Evolutionary conservation across 2,888 invertebrate genomes (phyloP), one percentile per base, ranked within the genome.

Genomic region (Drosophila affinis): DNA sequence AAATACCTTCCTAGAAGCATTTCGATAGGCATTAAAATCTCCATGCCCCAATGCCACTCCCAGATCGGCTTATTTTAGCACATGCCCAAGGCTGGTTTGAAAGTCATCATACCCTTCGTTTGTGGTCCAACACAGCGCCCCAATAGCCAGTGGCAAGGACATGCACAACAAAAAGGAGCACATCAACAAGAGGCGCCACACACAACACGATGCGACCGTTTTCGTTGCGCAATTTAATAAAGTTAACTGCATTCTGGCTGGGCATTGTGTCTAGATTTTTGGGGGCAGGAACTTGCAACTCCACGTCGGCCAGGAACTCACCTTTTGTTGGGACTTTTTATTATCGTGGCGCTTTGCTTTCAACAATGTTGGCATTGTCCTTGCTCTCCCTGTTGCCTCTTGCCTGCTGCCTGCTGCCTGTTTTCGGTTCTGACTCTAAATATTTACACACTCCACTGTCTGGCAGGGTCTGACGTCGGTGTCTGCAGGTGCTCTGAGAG

Each of bases 181-280:
- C 32, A 62, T 58, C 70, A 63, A 53, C 58, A 67, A 54, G 45
- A 61, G 62, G 55, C 52, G 48, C 29, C 39, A 53, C 68, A 34
- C 34, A 73, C 68, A 77, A 70, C 77, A 68, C 61, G 61, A 34
- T 58, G 75, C 72, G 63, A 76, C 68, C 74, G 76, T 79, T 84
- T 79, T 67, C 62, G 75, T 72, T 76, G 79, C 75, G 81, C 79
- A 83, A 86, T 86, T 87, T 86, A 86, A 86, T 86, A 89, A 84
- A 89, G 84, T 87, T 82, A 82, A 82, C 87, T 87, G 87, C 84
- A 89, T 77, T 80, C 80, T 63, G 39, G n/a, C 39, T n/a, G 75
- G 76, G 86, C 85, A 82, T 82, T 79, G 87, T 83, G 80, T 79
- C 79, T 77, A 78, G 70, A 80, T 69, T 74, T 75, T 61, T 21